Percentiles rank a stretch among this genome's conserved stretches.
These are phyloP conservation scores for Podilymbus podiceps DNA, from an alignment of 2,113 vertebrate species.

Conservation along the genomic window DNA sequence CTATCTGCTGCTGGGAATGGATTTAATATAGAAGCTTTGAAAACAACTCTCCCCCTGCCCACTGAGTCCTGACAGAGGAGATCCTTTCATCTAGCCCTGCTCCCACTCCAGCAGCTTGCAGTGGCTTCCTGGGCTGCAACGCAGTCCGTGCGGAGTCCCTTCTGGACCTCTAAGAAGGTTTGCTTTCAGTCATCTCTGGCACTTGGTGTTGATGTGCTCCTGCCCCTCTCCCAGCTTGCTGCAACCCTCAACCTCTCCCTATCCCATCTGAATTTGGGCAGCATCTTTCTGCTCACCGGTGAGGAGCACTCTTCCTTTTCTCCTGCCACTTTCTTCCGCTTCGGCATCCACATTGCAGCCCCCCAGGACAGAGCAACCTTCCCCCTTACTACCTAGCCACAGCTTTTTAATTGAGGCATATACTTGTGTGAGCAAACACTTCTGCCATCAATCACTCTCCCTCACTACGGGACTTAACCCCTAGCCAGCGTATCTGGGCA, in stretches of 20 bases:
- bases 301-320: background rate
- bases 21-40: background rate
- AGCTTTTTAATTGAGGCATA: background rate
- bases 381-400: background rate
- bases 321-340: background rate
- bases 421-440: background rate
- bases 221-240: background rate
- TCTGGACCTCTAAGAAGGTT: background rate
- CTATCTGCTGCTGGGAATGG: background rate
- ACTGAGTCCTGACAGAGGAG: background rate
- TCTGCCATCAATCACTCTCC: background rate
- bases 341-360: background rate
- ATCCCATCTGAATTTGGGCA: background rate
- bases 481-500: background rate
- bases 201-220: background rate
- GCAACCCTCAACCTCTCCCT: background rate
- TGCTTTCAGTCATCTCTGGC: rapidly evolving
- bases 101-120: background rate
- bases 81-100: background rate
- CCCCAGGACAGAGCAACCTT: background rate
- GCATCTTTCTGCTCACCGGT: rapidly evolving
- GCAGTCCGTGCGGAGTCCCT: background rate
- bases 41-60: background rate
- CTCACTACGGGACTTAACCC: background rate
- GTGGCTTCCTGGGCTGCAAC: background rate